These are phyloP conservation scores for Alectoris magna DNA, from an alignment of 2,797 vertebrate species.

Conservation along the genomic window DNA sequence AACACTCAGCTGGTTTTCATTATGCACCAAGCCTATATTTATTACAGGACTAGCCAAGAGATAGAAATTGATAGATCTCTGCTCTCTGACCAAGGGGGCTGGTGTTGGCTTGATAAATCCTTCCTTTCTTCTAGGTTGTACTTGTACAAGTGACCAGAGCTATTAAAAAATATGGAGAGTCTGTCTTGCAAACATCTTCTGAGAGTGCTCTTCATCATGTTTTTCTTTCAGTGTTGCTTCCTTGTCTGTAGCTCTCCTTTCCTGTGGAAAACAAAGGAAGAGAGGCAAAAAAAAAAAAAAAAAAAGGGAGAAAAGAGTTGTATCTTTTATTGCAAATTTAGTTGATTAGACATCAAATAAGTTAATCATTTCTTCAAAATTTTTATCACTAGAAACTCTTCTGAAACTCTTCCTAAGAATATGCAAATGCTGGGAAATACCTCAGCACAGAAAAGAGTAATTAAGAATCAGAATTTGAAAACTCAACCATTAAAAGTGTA, in stretches of 20 bases:
- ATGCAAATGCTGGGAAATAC: not conserved
- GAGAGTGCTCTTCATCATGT: not conserved
- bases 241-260: not conserved
- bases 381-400: not conserved
- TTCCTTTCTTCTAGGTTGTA: conserved; percentile 61
- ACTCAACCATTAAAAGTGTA: not conserved
- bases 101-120: conserved; percentile 74
- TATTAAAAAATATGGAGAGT: conserved; percentile 54
- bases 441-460: not conserved
- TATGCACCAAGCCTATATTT: conserved; percentile 84
- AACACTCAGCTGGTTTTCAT: conserved; percentile 89
- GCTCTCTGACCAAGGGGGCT: conserved; percentile 59
- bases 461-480: not conserved
- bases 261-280: not conserved
- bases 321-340: not conserved
- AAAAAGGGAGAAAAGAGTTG: rapidly evolving
- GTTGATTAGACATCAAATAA: not conserved
- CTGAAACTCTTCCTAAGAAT: not conserved
- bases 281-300: not conserved
- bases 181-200: conserved; percentile 37
- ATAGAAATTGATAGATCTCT: conserved; percentile 81
- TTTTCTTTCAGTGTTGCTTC: conserved; percentile 5
- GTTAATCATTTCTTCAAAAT: not conserved
- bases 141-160: conserved; percentile 68
- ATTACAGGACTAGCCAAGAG: conserved; percentile 86